phyloP scores from a whole-genome alignment of 2,797 vertebrate species.

The Glossophaga mutica region DNA sequence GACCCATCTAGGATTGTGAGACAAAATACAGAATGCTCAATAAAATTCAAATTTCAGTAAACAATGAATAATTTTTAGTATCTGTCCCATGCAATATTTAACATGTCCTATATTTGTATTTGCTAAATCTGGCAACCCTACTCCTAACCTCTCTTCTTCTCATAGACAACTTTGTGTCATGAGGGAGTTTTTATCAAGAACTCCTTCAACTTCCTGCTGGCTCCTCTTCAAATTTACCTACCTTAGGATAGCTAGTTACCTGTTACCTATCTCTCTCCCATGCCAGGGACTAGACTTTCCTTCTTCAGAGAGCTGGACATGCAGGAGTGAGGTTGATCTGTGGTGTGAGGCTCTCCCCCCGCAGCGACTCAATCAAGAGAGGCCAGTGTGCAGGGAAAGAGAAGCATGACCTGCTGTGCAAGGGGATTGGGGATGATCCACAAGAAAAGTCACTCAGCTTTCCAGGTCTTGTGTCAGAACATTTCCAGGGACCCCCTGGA shows the following conservation, averaged over 20 bases:
- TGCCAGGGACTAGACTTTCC: background rate
- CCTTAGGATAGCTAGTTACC: background rate
- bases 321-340: background rate
- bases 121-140: background rate
- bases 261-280: background rate
- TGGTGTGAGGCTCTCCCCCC: accelerated
- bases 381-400: background rate
- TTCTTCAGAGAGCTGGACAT: background rate
- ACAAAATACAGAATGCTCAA: background rate
- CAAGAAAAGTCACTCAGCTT: accelerated
- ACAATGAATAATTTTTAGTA: background rate
- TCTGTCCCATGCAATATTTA: background rate
- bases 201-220: background rate
- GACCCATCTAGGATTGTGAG: background rate
- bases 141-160: background rate
- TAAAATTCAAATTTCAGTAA: constrained; percentile 15
- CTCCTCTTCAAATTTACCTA: background rate
- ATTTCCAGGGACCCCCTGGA: background rate
- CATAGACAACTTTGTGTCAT: background rate
- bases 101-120: background rate
- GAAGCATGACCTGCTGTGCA: background rate
- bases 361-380: background rate
- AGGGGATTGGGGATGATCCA: background rate
- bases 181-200: background rate
- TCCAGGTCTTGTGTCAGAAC: background rate